Percentiles rank a stretch among this genome's conserved stretches.
Evolutionary conservation across 2,113 vertebrate genomes (phyloP).

Genomic region (Xyrauchen texanus): DNA sequence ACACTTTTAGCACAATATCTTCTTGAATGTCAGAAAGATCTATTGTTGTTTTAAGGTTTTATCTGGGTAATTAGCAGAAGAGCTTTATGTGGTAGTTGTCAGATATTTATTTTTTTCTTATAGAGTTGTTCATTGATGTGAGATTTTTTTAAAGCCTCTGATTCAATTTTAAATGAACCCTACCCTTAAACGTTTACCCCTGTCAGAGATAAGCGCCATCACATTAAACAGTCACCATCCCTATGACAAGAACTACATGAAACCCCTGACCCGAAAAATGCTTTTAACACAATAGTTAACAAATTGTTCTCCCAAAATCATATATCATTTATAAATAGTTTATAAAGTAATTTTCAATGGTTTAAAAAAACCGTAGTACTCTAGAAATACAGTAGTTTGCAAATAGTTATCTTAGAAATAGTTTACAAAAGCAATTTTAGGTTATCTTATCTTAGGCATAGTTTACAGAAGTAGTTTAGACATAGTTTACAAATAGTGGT

Average conservation of each 20-base stretch:
- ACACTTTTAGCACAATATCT: neutral
- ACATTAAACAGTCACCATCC: neutral
- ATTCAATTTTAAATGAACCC: conserved; percentile 35
- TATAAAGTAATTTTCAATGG: neutral
- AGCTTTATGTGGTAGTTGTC: neutral
- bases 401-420: neutral
- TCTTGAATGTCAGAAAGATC: neutral
- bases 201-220: conserved; percentile 18
- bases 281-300: neutral
- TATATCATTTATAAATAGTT: neutral
- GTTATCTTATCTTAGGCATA: too few relatives aligned
- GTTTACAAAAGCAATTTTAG: too few relatives aligned
- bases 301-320: too few relatives aligned
- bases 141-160: conserved; percentile 1
- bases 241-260: neutral
- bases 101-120: conserved; percentile 21
- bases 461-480: neutral
- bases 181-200: conserved; percentile 33
- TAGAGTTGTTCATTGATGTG: conserved; percentile 7
- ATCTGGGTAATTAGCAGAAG: neutral
- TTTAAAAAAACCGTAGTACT: neutral
- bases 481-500: too few relatives aligned
- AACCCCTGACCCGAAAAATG: neutral
- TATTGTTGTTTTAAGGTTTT: neutral
- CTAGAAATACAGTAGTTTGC: too few relatives aligned